Base-by-base conservation (phyloP, 1,140 invertebrate genomes). In the Euborellia annulipes region DNA sequence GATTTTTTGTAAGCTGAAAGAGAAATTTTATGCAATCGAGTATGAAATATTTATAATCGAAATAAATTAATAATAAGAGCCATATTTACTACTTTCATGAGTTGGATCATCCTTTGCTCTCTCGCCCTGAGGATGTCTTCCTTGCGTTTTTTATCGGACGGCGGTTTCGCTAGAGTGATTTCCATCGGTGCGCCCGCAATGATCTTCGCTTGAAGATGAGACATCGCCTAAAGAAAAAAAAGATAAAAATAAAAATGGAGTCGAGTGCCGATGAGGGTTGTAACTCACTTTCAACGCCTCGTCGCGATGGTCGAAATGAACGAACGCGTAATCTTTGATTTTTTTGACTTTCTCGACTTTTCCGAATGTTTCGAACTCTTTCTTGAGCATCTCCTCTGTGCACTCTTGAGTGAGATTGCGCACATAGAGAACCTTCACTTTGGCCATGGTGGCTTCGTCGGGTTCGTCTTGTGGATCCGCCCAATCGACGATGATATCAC, bases 401-500 rank as follows among this genome's bases (percentile, higher is more conserved):
- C 92, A 91, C 59, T 95, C 88, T 67, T 93, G 85, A 52, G 92
- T 96, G 54, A 98, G 72, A 69, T 98, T 97, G 59, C 92, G 77
- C 36, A 97, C 92, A 68, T 98, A 98, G 45, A 98, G 72, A 46
- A 97, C 93, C 71, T 97, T 96, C 45, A 98, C 90, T 78, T 96
- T 96, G 51, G 89, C 82, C 94, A 98, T 98, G 46, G 90, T 96
- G 67, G 94, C 88, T 67, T 91, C 84, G 67, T 98, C 93, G 27
- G 93, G 93, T 66, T 98, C 94, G 61, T 98, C 94, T 68, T 97
- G 91, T 46, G 93, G 93, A 73, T 98, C 94, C 41, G 95, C 95
- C 95, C 95, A 98, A 65, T 98, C 94, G 52, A 98, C 93, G 65
- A 97, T 95, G 58, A 98, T 92, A 75, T 97, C 93, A 78, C 89